Evolutionary conservation across 1,140 invertebrate genomes (phyloP).

Genomic region (Aphelenchoides avenae): DNA sequence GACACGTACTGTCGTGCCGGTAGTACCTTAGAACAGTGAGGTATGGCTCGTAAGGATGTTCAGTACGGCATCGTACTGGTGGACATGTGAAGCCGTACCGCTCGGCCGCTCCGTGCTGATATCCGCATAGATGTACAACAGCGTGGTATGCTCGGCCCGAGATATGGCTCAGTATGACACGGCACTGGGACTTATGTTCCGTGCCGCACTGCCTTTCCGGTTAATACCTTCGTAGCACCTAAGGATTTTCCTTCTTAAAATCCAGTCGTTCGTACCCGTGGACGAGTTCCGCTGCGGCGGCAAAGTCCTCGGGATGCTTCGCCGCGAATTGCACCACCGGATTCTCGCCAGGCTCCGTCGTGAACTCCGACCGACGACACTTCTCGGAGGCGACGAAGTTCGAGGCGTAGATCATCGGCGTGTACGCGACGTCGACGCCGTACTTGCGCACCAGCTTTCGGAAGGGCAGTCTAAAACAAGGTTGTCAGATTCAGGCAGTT

Average conservation of each 20-base stretch:
- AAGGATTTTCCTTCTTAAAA: conserved; percentile 1
- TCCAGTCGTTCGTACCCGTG: conserved; percentile 67
- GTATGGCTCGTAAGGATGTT: too few relatives aligned
- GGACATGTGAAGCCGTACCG: too few relatives aligned
- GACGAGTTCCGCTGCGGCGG: conserved; percentile 76
- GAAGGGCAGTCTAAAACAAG: conserved; percentile 76
- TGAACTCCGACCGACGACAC: conserved; percentile 82
- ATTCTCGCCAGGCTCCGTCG: conserved; percentile 75
- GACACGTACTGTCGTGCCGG: too few relatives aligned
- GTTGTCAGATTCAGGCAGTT: too few relatives aligned
- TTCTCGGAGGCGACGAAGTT: conserved; percentile 82
- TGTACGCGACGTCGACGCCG: conserved; percentile 82
- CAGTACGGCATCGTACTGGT: too few relatives aligned
- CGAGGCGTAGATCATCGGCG: conserved; percentile 80
- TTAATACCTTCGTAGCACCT: not conserved
- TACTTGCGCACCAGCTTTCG: conserved; percentile 76
- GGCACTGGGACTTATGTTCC: not conserved
- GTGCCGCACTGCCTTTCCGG: not conserved
- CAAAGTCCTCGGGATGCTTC: conserved; percentile 76
- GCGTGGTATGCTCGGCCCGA: too few relatives aligned
- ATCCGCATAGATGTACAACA: too few relatives aligned
- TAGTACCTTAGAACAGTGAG: too few relatives aligned
- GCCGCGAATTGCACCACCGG: conserved; percentile 91
- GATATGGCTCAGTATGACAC: conserved; percentile 3
- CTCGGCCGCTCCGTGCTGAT: too few relatives aligned